A percentile compares a stretch with the other conserved stretches of the same genome.
These are phyloP conservation scores for Sebastes paucispinis DNA, from an alignment of 2,797 vertebrate species.

Conservation along the genomic window DNA sequence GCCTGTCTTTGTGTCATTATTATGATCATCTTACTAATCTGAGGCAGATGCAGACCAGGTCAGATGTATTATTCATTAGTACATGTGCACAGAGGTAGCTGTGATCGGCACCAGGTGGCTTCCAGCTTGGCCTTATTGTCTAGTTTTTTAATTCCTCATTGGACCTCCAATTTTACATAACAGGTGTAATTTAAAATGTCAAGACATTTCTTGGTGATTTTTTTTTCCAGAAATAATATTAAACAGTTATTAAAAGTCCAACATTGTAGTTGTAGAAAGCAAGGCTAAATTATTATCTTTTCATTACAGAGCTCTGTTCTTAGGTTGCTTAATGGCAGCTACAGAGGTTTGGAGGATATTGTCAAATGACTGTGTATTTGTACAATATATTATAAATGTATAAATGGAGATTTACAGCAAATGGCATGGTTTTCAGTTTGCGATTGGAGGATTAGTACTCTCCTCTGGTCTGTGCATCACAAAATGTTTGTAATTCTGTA, in stretches of 20 bases:
- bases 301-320: not conserved
- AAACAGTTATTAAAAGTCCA: not conserved
- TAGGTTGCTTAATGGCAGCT: not conserved
- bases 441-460: not conserved
- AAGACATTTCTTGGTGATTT: not conserved
- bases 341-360: not conserved
- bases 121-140: not conserved
- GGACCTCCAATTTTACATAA: not conserved
- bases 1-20: conserved; percentile 8
- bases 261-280: not conserved
- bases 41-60: conserved; percentile 25
- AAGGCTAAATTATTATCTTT: not conserved
- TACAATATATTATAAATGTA: not conserved
- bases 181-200: not conserved
- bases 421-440: not conserved
- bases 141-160: not conserved
- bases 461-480: not conserved
- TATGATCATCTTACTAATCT: conserved; percentile 45
- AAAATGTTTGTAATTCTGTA: not conserved
- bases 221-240: not conserved
- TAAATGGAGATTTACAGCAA: not conserved
- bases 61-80: conserved; percentile 46
- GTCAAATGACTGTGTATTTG: not conserved
- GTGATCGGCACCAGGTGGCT: conserved; percentile 2
- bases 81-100: not conserved